These are phyloP conservation scores for Notarius lentiginosus DNA, from an alignment of 2,113 vertebrate species.

Conservation along the genomic window DNA sequence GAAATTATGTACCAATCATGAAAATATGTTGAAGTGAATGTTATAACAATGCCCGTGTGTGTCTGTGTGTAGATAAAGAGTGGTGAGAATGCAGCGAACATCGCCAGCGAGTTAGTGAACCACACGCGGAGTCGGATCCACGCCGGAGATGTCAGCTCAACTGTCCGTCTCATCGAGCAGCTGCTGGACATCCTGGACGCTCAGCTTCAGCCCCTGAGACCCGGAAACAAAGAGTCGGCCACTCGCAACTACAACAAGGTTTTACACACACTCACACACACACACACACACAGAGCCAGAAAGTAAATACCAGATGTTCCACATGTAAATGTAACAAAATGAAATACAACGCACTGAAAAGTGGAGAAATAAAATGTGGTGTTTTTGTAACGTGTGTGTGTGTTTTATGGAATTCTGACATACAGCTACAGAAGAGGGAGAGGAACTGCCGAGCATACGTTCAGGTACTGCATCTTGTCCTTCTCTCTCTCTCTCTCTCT, in stretches of 20 bases:
- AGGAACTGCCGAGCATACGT: constrained; percentile 89
- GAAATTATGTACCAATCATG: neutral
- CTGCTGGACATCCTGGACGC: constrained; percentile 92
- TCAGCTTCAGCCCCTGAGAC: constrained; percentile 87
- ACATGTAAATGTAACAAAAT: neutral
- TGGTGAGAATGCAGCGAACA: constrained; percentile 92
- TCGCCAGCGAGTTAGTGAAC: constrained; percentile 87
- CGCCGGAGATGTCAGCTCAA: constrained; percentile 90
- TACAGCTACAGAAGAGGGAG: constrained; percentile 89
- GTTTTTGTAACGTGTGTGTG: constrained; percentile 40
- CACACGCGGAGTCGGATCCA: constrained; percentile 90
- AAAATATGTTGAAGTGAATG: too few species aligned
- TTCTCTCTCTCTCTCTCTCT: constrained; percentile 16
- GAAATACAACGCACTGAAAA: neutral
- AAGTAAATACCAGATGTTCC: neutral
- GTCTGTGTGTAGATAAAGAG: constrained; percentile 83
- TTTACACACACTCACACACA: constrained; percentile 3
- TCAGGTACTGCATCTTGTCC: constrained; percentile 76
- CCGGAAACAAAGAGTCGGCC: constrained; percentile 86
- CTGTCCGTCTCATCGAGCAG: constrained; percentile 89
- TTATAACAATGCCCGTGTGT: constrained; percentile 30
- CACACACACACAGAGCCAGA: neutral
- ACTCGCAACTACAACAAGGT: constrained; percentile 94
- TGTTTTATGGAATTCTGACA: constrained; percentile 44
- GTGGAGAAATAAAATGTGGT: neutral